Conservation (phyloP, 1,140 invertebrate species). For the Drosophila repleta region DNA sequence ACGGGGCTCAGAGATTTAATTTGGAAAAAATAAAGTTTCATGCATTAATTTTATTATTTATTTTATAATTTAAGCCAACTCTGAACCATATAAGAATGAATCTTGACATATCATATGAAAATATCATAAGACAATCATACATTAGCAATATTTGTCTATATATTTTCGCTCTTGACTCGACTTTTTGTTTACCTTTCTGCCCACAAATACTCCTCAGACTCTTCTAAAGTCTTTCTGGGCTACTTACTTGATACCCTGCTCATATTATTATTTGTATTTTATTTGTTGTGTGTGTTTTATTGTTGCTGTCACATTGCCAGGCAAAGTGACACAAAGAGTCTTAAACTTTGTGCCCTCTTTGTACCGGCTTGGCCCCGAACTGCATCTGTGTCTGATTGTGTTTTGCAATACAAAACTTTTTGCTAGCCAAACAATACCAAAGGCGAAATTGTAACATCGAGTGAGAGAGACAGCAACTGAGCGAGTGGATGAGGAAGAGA, state of each 20-base stretch:
- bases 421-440: constrained; percentile 48
- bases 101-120: background rate
- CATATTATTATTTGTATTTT: constrained; percentile 26
- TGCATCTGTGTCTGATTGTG: constrained; percentile 76
- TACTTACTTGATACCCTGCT: constrained; percentile 24
- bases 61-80: background rate
- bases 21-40: too few relatives aligned
- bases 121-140: background rate
- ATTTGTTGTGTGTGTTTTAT: background rate
- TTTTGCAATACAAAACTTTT: constrained; percentile 75
- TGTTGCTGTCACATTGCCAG: constrained; percentile 23
- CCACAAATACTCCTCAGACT: background rate
- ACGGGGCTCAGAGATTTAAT: too few relatives aligned
- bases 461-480: constrained; percentile 7
- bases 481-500: background rate
- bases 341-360: constrained; percentile 52
- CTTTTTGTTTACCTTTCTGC: constrained; percentile 12
- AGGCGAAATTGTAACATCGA: constrained; percentile 36
- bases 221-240: constrained; percentile 5
- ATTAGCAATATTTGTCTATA: constrained; percentile 5
- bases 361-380: constrained; percentile 41
- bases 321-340: constrained; percentile 49
- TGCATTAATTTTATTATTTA: too few relatives aligned
- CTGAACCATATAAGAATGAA: background rate
- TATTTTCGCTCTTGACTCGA: background rate